phyloP scores from a whole-genome alignment of 2,888 invertebrate species.

The Bembecia ichneumoniformis region DNA sequence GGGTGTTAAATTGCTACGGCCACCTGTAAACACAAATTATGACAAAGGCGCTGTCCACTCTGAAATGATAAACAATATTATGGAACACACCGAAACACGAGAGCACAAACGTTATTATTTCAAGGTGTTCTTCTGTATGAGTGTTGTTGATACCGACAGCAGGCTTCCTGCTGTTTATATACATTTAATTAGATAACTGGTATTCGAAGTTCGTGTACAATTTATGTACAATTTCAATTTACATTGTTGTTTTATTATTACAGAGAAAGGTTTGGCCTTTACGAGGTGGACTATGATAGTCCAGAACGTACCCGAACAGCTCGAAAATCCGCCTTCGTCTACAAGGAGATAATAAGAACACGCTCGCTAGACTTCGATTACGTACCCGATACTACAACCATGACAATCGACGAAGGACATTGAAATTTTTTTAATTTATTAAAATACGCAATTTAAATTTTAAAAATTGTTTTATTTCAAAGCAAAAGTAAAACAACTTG shows the following conservation, averaged over 20 bases:
- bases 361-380: conserved; percentile 14
- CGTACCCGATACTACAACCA: conserved; percentile 13
- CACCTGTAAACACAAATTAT: background rate
- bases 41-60: background rate
- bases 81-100: too few species aligned
- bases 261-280: conserved; percentile 16
- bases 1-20: background rate
- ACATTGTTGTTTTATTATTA: background rate
- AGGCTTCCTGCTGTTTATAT: too few species aligned
- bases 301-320: conserved; percentile 19
- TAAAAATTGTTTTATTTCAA: background rate
- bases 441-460: background rate
- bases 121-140: too few species aligned
- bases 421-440: background rate
- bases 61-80: too few species aligned
- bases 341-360: conserved; percentile 17
- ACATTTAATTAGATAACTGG: too few species aligned
- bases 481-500: too few species aligned
- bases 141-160: background rate
- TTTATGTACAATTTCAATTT: background rate
- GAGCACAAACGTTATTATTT: too few species aligned
- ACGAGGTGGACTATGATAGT: conserved; percentile 19
- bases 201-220: background rate
- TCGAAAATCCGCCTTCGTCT: conserved; percentile 23
- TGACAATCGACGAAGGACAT: conserved; percentile 16